Conservation (phyloP, 2,797 vertebrate species). For the Apodemus agrarius region DNA sequence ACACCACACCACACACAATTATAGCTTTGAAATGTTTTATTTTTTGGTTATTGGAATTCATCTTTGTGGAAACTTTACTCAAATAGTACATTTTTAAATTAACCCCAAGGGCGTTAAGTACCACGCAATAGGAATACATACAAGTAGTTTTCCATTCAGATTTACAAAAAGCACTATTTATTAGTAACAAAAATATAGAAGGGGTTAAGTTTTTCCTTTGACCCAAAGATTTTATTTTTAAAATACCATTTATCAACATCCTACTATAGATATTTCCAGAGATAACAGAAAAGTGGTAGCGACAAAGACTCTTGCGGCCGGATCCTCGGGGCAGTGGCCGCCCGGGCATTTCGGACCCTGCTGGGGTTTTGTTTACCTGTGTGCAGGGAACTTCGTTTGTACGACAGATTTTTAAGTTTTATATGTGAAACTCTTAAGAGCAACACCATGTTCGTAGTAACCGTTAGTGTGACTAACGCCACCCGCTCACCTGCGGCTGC, state of each 20-base stretch:
- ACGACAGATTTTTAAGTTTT: neutral
- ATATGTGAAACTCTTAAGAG: neutral
- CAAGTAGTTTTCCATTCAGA: conserved; percentile 63
- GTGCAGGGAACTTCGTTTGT: conserved; percentile 31
- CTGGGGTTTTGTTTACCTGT: neutral
- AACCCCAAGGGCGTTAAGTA: conserved; percentile 4
- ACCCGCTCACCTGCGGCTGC: neutral
- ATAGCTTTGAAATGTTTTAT: conserved; percentile 73
- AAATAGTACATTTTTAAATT: conserved; percentile 69
- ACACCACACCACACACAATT: neutral
- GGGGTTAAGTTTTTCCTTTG: conserved; percentile 1
- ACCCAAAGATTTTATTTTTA: conserved; percentile 53
- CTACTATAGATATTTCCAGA: neutral
- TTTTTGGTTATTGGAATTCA: conserved; percentile 66
- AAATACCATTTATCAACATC: conserved; percentile 19
- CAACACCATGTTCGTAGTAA: neutral
- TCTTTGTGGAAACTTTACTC: conserved; percentile 58
- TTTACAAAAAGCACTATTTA: conserved; percentile 57
- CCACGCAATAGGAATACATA: conserved; percentile 47
- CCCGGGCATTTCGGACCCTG: neutral
- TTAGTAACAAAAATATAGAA: conserved; percentile 64
- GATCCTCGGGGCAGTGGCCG: neutral
- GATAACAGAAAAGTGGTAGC: neutral
- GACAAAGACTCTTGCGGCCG: neutral
- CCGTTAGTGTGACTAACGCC: neutral